phyloP scores from a whole-genome alignment of 1,140 invertebrate species.

The Anoplophora glabripennis region DNA sequence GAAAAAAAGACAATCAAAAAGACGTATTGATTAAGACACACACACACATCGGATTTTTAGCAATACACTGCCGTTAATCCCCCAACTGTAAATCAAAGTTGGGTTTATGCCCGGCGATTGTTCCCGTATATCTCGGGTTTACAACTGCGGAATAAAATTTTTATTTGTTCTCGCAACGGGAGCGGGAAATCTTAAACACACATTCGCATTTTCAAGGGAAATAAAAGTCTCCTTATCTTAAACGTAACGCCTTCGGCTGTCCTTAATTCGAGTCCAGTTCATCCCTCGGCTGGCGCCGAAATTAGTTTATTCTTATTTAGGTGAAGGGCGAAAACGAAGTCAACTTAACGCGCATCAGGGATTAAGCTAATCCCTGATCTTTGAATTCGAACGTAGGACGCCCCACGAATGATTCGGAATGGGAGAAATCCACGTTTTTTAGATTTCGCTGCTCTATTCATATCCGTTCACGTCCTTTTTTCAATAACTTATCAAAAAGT shows the following conservation, averaged over 20 bases:
- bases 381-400: not conserved
- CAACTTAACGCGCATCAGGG: conserved; percentile 9
- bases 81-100: no score
- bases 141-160: conserved; percentile 10
- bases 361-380: conserved; percentile 7
- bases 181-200: conserved; percentile 3
- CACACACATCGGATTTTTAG: no score
- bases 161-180: not conserved
- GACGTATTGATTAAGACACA: no score
- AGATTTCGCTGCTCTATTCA: no score
- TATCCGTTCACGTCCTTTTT: no score
- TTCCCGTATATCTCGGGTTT: conserved; percentile 1
- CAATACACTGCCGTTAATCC: no score
- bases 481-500: no score
- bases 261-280: conserved; percentile 13
- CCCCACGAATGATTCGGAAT: not conserved
- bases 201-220: conserved; percentile 10
- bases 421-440: not conserved
- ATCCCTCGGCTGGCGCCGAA: not conserved
- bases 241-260: conserved; percentile 5
- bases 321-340: conserved; percentile 13
- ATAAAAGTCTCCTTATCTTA: conserved; percentile 8
- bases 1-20: no score
- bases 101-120: no score
- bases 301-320: conserved; percentile 19